Evolutionary conservation across 1,140 invertebrate genomes (phyloP).

Genomic region (Neodiprion fabricii): DNA sequence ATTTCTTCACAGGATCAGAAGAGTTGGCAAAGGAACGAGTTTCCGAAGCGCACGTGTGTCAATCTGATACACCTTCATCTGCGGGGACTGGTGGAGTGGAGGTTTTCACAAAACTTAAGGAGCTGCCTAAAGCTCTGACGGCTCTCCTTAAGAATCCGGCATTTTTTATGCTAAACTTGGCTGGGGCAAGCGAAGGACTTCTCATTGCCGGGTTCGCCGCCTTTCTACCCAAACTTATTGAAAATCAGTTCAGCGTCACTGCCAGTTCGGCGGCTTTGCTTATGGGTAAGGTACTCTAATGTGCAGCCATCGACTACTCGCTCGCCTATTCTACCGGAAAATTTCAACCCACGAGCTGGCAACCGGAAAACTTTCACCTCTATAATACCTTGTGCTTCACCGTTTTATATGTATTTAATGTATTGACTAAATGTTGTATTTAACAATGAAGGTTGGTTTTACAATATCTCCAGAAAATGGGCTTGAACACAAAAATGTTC

Average conservation of each 20-base stretch:
- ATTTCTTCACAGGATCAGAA: constrained; percentile 62
- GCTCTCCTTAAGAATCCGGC: constrained; percentile 77
- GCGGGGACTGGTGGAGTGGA: constrained; percentile 58
- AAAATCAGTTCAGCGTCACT: constrained; percentile 82
- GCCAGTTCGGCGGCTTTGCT: constrained; percentile 76
- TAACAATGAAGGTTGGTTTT: too few species aligned
- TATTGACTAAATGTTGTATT: too few species aligned
- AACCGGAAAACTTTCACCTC: too few species aligned
- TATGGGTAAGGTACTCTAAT: constrained; percentile 67
- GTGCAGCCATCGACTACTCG: constrained; percentile 13
- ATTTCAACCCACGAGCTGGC: too few species aligned
- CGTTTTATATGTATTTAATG: too few species aligned
- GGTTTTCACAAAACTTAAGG: constrained; percentile 68
- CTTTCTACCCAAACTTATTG: constrained; percentile 83
- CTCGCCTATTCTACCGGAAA: too few species aligned
- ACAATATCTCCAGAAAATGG: too few species aligned
- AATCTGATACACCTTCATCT: constrained; percentile 30
- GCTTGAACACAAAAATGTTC: too few species aligned
- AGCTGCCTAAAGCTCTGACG: constrained; percentile 72
- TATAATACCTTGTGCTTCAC: too few species aligned
- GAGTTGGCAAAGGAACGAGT: constrained; percentile 71
- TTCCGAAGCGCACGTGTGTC: constrained; percentile 70
- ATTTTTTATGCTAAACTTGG: constrained; percentile 81
- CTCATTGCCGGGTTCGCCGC: constrained; percentile 81
- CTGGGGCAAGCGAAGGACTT: constrained; percentile 79